Conservation (phyloP, 2,888 invertebrate species). For the Athalia cordata region DNA sequence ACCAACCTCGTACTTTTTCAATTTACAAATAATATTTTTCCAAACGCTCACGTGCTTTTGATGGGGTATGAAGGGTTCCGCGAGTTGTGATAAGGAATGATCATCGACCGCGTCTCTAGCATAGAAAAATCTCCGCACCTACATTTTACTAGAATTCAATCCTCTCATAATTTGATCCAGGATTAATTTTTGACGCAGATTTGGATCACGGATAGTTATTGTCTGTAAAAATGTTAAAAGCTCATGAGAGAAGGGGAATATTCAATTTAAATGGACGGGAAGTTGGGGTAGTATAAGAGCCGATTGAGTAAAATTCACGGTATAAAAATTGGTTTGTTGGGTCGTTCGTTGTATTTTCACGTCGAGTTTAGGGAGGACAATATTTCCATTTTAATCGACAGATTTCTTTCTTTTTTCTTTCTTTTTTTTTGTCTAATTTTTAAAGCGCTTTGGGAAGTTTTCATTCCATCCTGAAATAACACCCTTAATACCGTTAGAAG, state of each 20-base stretch:
- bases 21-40: too few species aligned
- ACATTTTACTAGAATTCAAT: too few species aligned
- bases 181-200: too few species aligned
- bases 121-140: too few species aligned
- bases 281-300: not conserved
- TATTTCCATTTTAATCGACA: conserved; percentile 44
- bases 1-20: too few species aligned
- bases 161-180: too few species aligned
- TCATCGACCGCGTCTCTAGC: too few species aligned
- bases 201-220: too few species aligned
- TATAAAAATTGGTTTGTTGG: conserved; percentile 2
- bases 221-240: not conserved
- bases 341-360: conserved; percentile 14
- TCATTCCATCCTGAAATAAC: conserved; percentile 33
- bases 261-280: conserved; percentile 3
- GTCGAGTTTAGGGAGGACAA: not conserved
- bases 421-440: not conserved
- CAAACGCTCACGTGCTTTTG: too few species aligned
- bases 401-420: not conserved
- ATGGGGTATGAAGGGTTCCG: too few species aligned
- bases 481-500: conserved; percentile 34
- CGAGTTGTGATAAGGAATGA: too few species aligned
- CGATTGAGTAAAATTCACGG: not conserved
- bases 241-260: not conserved
- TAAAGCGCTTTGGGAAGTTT: conserved; percentile 25